Conservation (phyloP, 2,797 vertebrate genomes). For the Sylvia borin region DNA sequence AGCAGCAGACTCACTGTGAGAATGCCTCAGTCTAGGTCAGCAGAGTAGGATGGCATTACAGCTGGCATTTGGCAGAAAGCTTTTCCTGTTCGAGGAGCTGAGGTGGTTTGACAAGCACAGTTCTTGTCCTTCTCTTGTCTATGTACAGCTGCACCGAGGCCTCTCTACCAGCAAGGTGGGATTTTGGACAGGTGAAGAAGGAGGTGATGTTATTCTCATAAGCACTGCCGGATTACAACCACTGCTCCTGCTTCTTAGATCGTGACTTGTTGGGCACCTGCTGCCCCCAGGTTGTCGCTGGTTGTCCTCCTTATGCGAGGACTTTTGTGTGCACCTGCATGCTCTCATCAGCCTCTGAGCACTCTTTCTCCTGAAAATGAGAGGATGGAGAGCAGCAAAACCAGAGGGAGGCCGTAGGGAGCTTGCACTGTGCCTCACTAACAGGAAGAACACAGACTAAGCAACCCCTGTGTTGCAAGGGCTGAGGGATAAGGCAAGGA, state of each 20-base stretch:
- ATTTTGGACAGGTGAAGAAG: neutral
- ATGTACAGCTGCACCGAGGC: neutral
- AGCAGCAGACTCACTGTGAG: neutral
- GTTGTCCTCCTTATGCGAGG: neutral
- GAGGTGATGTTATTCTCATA: neutral
- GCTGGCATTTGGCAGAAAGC: neutral
- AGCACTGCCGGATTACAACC: neutral
- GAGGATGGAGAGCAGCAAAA: neutral
- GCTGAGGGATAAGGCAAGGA: neutral
- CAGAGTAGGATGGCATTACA: neutral
- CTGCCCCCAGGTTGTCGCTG: fast-evolving
- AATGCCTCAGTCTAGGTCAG: neutral
- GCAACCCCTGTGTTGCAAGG: neutral
- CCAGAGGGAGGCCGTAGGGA: fast-evolving
- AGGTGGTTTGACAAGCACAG: neutral
- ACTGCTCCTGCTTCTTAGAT: neutral
- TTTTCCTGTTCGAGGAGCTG: neutral
- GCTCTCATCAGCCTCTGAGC: neutral
- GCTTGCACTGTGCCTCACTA: fast-evolving
- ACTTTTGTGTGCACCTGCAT: fast-evolving
- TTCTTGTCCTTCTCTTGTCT: neutral
- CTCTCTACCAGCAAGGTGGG: neutral
- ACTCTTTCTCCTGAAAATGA: too few species aligned
- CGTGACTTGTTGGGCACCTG: neutral
- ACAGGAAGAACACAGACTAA: neutral